These are phyloP conservation scores for Salarias fasciatus DNA, from an alignment of 2,797 vertebrate genomes.

Conservation along the genomic window DNA sequence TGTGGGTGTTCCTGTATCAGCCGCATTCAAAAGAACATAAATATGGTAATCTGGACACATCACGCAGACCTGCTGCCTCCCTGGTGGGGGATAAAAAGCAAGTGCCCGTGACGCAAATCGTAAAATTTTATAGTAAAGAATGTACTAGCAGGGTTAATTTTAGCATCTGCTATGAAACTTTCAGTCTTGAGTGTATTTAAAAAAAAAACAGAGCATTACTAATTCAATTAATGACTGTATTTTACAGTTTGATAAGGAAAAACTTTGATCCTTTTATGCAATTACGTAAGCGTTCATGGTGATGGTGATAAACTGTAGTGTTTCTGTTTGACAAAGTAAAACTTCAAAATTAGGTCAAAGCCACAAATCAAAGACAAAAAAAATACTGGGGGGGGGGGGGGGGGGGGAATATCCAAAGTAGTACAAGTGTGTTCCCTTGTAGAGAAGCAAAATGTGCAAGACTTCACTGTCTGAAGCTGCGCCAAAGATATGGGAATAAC, in stretches of 20 bases:
- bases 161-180: background rate
- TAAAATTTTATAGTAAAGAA: background rate
- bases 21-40: background rate
- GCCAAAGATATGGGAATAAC: conserved; percentile 45
- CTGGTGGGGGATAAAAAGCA: background rate
- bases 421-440: conserved; percentile 15
- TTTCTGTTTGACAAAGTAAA: conserved; percentile 11
- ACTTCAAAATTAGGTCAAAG: background rate
- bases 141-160: background rate
- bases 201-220: no score
- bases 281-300: background rate
- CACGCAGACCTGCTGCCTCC: background rate
- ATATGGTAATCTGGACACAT: background rate
- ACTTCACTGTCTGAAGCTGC: conserved; percentile 17
- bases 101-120: background rate
- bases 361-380: conserved; percentile 2
- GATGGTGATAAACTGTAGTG: background rate
- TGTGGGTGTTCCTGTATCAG: background rate
- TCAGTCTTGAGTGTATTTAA: background rate
- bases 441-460: conserved; percentile 21
- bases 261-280: no score
- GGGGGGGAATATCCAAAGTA: no score
- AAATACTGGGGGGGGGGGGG: background rate
- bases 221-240: no score
- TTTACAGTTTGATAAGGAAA: no score